Percentiles rank a stretch among this genome's conserved stretches.
Evolutionary conservation across 1,140 invertebrate species (phyloP).

Genomic region (Portunus trituberculatus): DNA sequence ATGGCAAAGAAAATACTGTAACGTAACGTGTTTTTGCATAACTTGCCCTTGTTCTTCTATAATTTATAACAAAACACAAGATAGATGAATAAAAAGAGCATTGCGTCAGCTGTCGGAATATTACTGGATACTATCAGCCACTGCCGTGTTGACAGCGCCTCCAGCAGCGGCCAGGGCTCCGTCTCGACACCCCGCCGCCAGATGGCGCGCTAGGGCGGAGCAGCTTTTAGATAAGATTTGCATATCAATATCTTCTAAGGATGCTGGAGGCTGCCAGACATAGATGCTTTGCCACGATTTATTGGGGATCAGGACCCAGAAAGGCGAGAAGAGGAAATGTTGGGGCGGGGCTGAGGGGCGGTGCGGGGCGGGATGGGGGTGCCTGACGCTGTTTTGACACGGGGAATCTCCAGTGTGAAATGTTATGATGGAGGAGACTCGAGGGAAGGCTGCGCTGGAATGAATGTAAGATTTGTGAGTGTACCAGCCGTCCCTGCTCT

Average conservation of each 20-base stretch:
- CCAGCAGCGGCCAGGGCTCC: not conserved
- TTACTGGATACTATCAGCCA: too few relatives aligned
- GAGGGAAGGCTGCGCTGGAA: not conserved
- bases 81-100: too few relatives aligned
- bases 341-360: too few relatives aligned
- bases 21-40: too few relatives aligned
- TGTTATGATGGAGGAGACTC: not conserved
- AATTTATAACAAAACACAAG: too few relatives aligned
- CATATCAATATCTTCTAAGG: not conserved
- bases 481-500: too few relatives aligned
- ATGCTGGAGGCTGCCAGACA: not conserved
- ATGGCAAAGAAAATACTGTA: too few relatives aligned
- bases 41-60: too few relatives aligned
- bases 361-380: not conserved
- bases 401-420: not conserved
- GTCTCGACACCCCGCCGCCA: not conserved
- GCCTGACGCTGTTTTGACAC: not conserved
- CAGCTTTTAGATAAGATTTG: not conserved
- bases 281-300: not conserved
- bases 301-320: not conserved
- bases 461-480: too few relatives aligned
- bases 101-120: too few relatives aligned
- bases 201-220: not conserved
- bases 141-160: too few relatives aligned
- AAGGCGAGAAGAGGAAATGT: not conserved